Evolutionary conservation across 2,888 invertebrate species (phyloP), one percentile per base, ranked within the genome.

Genomic region (Cistogaster globosa): DNA sequence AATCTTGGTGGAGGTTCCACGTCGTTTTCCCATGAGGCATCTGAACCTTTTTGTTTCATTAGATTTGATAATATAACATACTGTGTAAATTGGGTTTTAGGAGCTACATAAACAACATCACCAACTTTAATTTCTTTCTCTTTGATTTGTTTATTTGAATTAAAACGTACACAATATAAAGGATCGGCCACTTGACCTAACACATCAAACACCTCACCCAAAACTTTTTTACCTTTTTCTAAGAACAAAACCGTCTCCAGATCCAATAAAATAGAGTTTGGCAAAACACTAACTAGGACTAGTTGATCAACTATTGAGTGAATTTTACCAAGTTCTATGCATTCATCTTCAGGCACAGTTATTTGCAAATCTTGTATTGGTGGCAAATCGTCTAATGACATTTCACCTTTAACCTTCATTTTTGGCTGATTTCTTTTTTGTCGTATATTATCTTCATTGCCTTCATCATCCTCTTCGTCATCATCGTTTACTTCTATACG

Each of bases 81-180:
- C 86, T 94, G 94, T 57, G 97, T 96, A 90, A 97, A 95, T 45
- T 94, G 93, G 0, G 95, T 95, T 88, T 95, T 94, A 0, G 98
- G 98, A 22, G 97, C 98, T 89, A 96, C 97, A 93, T 94, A 98
- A 6, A 98, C 97, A 11, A 94, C 94, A 91, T 95, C 94, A 67
- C 96, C 97, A 67, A 94, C 92, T 87, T 93, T 91, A 2, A 97
- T 94, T 65, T 95, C 95, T 85, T 94, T 94, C 60, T 94, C 94
- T 63, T 94, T 91, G 71, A 97, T 96, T 90, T 98, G 97, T 72
- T 96, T 94, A 14, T 92, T 91, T 0, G 95, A 95, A 93, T 98
- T 98, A 92, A 98, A 98, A 4, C 98, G 94, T n/a, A 99, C 95
- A 87, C 97, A 96, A 92, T 99, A 99, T 87, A 96, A 94, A 0